Evolutionary conservation across 2,888 invertebrate genomes (phyloP).

Genomic region (Branchipolynoe longqiensis): DNA sequence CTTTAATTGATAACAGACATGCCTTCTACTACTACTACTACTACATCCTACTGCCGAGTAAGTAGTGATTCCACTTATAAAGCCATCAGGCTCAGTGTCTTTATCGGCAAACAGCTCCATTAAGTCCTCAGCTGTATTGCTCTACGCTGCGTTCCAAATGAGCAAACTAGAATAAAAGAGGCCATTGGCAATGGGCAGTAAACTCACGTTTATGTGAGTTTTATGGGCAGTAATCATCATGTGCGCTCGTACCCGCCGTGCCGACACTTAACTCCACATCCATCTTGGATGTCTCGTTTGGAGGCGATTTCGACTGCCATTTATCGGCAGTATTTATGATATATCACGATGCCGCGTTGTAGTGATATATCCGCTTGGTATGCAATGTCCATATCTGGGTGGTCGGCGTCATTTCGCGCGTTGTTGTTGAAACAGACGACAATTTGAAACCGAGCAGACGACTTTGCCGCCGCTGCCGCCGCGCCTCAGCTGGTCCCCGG

Average conservation of each 20-base stretch:
- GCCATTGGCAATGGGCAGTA: slow-evolving; percentile 29
- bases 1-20: no score
- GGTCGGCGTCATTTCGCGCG: no score
- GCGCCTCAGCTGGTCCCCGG: background rate
- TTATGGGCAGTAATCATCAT: slow-evolving; percentile 52
- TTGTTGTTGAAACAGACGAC: no score
- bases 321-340: no score
- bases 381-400: no score
- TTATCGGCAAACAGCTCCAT: background rate
- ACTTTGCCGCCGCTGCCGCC: background rate
- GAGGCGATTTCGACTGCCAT: no score
- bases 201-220: slow-evolving; percentile 35
- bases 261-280: background rate
- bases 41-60: no score
- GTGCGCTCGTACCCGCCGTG: background rate
- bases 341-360: no score
- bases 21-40: no score
- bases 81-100: background rate
- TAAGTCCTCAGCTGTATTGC: background rate
- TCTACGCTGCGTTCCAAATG: background rate
- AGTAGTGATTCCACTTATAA: background rate
- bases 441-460: background rate
- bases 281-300: no score
- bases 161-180: slow-evolving; percentile 51
- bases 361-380: no score